Percentiles rank a stretch among this genome's conserved stretches.
phyloP scores from a whole-genome alignment of 2,888 invertebrate species.

The Heteropelma amictum region DNA sequence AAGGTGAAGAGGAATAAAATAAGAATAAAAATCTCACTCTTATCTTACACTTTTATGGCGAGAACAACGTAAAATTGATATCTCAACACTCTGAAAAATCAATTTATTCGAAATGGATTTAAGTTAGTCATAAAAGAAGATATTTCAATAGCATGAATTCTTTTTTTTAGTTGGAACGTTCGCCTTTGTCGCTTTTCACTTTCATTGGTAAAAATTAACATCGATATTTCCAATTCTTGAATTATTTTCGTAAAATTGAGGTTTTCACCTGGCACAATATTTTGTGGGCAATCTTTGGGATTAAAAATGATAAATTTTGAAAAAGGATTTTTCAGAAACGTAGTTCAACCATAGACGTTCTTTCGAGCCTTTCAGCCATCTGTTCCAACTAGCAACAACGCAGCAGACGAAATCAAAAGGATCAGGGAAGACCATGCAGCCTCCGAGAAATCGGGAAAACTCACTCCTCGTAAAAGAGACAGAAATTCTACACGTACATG shows the following conservation, averaged over 20 bases:
- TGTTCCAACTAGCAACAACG: conserved; percentile 59
- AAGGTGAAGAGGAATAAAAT: neutral
- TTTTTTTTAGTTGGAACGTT: too few species aligned
- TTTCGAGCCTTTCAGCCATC: conserved; percentile 65
- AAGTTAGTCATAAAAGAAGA: neutral
- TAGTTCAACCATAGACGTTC: conserved; percentile 19
- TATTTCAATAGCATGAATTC: too few species aligned
- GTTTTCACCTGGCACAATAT: too few species aligned
- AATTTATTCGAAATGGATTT: neutral
- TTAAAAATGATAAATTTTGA: conserved; percentile 25
- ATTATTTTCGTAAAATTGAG: too few species aligned
- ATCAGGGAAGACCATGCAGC: conserved; percentile 17
- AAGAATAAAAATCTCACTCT: neutral
- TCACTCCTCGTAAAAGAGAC: conserved; percentile 37
- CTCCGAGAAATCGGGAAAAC: conserved; percentile 69
- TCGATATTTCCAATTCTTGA: neutral
- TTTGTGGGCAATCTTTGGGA: neutral
- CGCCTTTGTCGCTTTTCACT: too few species aligned
- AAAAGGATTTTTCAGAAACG: conserved; percentile 51
- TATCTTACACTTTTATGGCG: neutral
- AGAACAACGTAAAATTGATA: too few species aligned
- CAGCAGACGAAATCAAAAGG: conserved; percentile 41
- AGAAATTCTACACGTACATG: conserved; percentile 5
- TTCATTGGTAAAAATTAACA: too few species aligned
- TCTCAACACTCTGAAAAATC: too few species aligned